Percentiles rank a stretch among this genome's conserved stretches.
These are phyloP conservation scores for Puma concolor DNA, from an alignment of 2,113 vertebrate species.

Conservation along the genomic window DNA sequence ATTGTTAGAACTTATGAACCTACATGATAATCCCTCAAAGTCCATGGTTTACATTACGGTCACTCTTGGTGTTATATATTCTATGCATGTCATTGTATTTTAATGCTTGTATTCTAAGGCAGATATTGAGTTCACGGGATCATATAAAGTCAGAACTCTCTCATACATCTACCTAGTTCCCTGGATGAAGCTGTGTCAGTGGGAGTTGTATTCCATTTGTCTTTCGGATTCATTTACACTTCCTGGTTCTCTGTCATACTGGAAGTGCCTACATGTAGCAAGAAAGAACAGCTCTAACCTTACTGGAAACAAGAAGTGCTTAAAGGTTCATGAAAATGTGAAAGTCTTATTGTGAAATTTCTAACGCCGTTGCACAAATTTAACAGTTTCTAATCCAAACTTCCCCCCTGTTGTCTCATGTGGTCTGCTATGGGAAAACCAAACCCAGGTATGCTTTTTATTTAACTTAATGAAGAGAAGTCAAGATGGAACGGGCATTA, in stretches of 20 bases:
- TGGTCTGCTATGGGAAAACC: background rate
- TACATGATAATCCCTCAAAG: background rate
- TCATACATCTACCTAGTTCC: background rate
- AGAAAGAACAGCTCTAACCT: background rate
- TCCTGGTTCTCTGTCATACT: background rate
- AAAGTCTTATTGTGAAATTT: constrained; percentile 41
- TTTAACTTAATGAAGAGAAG: background rate
- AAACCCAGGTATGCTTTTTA: background rate
- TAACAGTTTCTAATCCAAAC: background rate
- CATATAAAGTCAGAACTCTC: background rate
- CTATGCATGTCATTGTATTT: background rate
- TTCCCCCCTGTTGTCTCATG: background rate
- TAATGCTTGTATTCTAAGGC: background rate
- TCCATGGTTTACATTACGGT: background rate
- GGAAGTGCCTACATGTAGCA: constrained; percentile 40
- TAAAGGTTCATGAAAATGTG: background rate
- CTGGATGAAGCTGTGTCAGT: background rate
- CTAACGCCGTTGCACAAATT: background rate
- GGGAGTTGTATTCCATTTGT: background rate
- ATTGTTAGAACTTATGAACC: background rate
- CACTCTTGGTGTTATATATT: background rate
- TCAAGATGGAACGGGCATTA: background rate
- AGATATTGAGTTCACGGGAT: background rate
- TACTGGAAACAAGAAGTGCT: constrained; percentile 32
- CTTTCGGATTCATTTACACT: background rate